Evolutionary conservation across 2,113 vertebrate genomes (phyloP).

Genomic region (Chelonoidis abingdonii): DNA sequence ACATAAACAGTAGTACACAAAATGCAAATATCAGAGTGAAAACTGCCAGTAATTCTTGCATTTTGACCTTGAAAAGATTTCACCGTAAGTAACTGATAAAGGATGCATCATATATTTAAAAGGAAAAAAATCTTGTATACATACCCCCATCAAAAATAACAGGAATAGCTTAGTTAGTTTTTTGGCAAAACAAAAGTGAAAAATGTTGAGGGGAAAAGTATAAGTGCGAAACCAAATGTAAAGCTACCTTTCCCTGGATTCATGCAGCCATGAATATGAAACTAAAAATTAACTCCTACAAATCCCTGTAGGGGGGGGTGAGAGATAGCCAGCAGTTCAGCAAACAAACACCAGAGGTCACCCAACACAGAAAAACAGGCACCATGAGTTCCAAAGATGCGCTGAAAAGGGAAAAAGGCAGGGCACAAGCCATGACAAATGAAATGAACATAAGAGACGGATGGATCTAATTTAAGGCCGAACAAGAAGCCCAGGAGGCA

Average conservation of each 20-base stretch:
- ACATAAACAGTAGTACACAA: background rate
- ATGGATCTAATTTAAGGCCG: too few species aligned
- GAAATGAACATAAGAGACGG: too few species aligned
- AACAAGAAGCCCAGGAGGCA: too few species aligned
- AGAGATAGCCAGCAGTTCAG: too few species aligned
- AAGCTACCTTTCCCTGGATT: background rate
- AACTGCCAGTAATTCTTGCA: background rate
- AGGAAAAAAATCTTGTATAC: background rate
- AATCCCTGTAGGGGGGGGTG: background rate
- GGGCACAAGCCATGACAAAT: too few species aligned
- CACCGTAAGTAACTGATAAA: background rate
- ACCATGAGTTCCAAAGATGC: too few species aligned
- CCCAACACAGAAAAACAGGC: too few species aligned
- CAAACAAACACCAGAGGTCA: too few species aligned
- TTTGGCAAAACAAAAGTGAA: background rate
- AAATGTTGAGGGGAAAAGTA: accelerated
- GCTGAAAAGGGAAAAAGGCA: too few species aligned
- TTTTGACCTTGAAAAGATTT: background rate
- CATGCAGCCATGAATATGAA: background rate
- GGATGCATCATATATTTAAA: background rate
- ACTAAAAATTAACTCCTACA: background rate
- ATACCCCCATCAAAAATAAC: background rate
- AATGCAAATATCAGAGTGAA: background rate
- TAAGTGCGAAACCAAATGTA: accelerated
- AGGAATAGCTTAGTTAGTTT: background rate